Evolutionary conservation across 2,888 invertebrate genomes (phyloP).

Genomic region (Sisyra terminalis): DNA sequence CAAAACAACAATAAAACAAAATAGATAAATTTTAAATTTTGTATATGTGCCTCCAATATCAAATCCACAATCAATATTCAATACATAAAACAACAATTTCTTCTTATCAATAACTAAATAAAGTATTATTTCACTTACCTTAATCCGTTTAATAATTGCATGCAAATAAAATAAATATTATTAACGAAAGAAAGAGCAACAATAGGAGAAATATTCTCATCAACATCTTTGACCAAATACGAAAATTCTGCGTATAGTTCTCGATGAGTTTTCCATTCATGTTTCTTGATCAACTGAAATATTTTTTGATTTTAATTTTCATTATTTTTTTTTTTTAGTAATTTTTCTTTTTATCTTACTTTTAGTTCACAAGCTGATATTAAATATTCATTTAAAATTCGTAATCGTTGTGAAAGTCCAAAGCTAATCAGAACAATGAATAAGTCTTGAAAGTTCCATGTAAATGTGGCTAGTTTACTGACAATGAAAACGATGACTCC

Average conservation of each 20-base stretch:
- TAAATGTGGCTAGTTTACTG: constrained; percentile 5
- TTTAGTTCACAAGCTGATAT: background rate
- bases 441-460: constrained; percentile 7
- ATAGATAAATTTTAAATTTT: background rate
- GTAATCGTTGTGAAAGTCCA: background rate
- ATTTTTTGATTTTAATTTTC: background rate
- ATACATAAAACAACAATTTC: too few relatives aligned
- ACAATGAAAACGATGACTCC: constrained; percentile 3
- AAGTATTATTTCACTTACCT: constrained; percentile 3
- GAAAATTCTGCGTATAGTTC: constrained; percentile 4
- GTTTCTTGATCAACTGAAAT: background rate
- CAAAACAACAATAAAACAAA: too few relatives aligned
- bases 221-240: constrained; percentile 3
- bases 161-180: constrained; percentile 5
- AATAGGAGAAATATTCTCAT: constrained; percentile 1
- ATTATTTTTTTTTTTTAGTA: background rate
- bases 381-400: constrained; percentile 1
- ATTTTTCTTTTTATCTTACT: background rate
- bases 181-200: constrained; percentile 4
- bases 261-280: constrained; percentile 2
- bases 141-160: constrained; percentile 1
- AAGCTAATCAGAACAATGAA: constrained; percentile 3
- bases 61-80: too few relatives aligned
- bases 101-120: too few relatives aligned
- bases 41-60: background rate